Conservation (phyloP, 2,113 vertebrate genomes). For the Papio anubis region DNA sequence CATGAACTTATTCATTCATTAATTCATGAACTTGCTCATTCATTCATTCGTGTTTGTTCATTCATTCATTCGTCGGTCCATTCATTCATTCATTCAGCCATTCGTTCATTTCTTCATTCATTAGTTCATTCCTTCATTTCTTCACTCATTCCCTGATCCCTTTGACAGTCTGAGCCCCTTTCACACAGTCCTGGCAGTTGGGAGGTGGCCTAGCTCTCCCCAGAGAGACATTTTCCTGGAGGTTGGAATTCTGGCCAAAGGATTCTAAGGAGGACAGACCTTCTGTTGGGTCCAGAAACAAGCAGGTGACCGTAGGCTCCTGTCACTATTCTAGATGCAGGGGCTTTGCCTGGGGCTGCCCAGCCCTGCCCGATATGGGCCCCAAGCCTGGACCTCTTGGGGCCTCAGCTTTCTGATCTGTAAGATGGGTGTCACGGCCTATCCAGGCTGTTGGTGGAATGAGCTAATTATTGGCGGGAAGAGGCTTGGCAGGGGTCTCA, state of each 20-base stretch:
- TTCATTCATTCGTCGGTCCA: not conserved
- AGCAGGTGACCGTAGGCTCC: not conserved
- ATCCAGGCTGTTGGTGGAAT: not conserved
- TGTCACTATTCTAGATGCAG: no score
- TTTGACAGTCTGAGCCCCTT: not conserved
- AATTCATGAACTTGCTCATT: not conserved
- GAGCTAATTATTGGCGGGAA: not conserved
- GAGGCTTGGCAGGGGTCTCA: not conserved
- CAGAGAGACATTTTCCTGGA: not conserved
- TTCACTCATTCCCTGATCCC: not conserved
- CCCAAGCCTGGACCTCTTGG: no score
- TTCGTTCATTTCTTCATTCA: not conserved
- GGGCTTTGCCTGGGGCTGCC: not conserved
- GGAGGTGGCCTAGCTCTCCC: not conserved
- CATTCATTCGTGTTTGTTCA: not conserved
- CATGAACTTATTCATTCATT: not conserved
- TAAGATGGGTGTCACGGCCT: not conserved
- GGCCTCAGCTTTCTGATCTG: not conserved
- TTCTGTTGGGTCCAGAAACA: not conserved
- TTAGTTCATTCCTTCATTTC: not conserved
- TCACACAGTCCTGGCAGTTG: not conserved
- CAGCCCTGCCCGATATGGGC: not conserved
- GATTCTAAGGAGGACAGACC: not conserved
- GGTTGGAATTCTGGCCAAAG: not conserved
- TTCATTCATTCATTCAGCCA: not conserved